A percentile compares a stretch with the other conserved stretches of the same genome.
These are phyloP conservation scores for Monoplex corrugatus DNA, from an alignment of 2,888 invertebrate species.

Conservation along the genomic window DNA sequence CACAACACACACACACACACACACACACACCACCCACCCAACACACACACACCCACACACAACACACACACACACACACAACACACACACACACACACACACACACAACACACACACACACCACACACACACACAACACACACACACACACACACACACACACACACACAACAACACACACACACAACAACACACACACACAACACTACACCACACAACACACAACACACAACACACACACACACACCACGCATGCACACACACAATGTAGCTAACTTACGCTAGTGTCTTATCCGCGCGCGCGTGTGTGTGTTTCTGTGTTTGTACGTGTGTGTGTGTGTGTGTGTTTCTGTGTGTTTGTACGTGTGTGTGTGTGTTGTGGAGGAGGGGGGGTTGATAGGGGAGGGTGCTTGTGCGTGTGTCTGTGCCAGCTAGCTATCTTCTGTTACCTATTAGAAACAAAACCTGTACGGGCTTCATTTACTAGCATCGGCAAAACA, in stretches of 20 bases:
- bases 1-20: not conserved
- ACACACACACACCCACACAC: not conserved
- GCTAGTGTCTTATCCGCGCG: not conserved
- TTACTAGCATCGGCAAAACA: no score
- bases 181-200: no score
- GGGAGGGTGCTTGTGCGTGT: not conserved
- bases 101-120: not conserved
- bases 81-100: not conserved
- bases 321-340: constrained; percentile 7
- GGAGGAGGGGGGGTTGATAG: no score
- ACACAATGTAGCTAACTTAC: no score
- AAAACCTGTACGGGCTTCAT: no score
- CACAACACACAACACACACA: not conserved
- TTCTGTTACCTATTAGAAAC: no score
- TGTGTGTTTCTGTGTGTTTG: not conserved
- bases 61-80: not conserved
- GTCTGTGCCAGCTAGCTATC: no score
- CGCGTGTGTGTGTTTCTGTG: not conserved
- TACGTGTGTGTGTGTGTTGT: not conserved
- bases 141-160: constrained; percentile 22
- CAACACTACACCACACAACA: no score
- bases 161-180: no score
- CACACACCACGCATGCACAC: no score
- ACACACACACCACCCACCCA: not conserved
- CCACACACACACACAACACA: constrained; percentile 17